Evolutionary conservation across 2,113 vertebrate genomes (phyloP).

Genomic region (Lipophrys pholis): DNA sequence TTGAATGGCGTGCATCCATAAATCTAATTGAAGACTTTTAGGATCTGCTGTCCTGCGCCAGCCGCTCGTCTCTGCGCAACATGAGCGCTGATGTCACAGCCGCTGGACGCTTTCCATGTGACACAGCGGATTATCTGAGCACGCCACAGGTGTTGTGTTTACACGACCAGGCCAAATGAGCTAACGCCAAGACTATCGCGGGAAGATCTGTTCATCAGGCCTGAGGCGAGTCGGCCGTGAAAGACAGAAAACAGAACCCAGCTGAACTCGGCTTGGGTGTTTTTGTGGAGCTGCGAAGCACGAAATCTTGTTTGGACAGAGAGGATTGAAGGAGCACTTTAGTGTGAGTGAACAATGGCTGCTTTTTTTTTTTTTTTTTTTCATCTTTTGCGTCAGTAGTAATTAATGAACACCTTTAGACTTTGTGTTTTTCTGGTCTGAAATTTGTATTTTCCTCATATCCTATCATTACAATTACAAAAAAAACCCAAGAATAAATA

Average conservation of each 20-base stretch:
- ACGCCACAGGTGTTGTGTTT: constrained; percentile 25
- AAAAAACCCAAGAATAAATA: too few relatives aligned
- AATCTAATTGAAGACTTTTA: too few relatives aligned
- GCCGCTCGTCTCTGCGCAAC: constrained; percentile 21
- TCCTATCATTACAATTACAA: too few relatives aligned
- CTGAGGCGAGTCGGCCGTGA: constrained; percentile 1
- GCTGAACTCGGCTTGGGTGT: not conserved
- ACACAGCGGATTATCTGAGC: constrained; percentile 23
- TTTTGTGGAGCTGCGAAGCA: not conserved
- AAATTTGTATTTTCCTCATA: too few relatives aligned
- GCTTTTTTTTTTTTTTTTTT: too few relatives aligned
- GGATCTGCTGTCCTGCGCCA: not conserved
- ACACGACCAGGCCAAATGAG: not conserved
- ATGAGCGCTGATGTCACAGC: constrained; percentile 9
- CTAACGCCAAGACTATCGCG: constrained; percentile 14
- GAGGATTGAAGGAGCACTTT: not conserved
- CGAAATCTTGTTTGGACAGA: constrained; percentile 13
- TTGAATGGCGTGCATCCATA: too few relatives aligned
- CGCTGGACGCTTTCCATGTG: constrained; percentile 6
- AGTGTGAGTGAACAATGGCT: not conserved
- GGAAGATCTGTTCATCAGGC: constrained; percentile 4
- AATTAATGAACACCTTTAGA: too few relatives aligned
- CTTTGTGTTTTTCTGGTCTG: too few relatives aligned
- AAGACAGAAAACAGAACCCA: not conserved
- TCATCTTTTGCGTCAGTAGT: too few relatives aligned